Evolutionary conservation across 2,113 vertebrate species (phyloP).

Genomic region (Tupaia chinensis): DNA sequence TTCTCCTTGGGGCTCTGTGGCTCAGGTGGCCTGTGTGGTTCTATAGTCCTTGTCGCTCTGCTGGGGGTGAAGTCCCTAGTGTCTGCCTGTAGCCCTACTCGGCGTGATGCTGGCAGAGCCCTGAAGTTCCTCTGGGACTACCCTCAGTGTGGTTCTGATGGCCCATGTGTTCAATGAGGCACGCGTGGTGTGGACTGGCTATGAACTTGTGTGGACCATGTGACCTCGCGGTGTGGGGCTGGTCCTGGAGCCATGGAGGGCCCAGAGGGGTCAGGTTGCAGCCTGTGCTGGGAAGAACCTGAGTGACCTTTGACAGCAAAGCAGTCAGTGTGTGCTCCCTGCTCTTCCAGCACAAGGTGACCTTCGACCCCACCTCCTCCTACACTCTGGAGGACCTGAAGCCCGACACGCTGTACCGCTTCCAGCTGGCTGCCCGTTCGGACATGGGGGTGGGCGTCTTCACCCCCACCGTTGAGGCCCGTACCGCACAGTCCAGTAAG

Average conservation of each 20-base stretch:
- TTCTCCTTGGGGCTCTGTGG: background rate
- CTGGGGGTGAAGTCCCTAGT: background rate
- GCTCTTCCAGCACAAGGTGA: slow-evolving; percentile 91
- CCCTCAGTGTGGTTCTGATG: background rate
- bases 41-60: background rate
- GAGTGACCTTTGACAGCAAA: slow-evolving; percentile 12
- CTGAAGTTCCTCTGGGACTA: background rate
- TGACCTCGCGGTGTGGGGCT: background rate
- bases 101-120: background rate
- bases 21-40: background rate
- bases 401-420: slow-evolving; percentile 94
- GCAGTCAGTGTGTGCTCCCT: slow-evolving; percentile 31
- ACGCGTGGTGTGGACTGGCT: background rate
- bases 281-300: background rate
- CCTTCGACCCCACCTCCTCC: slow-evolving; percentile 92
- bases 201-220: background rate
- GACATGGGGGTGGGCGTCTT: slow-evolving; percentile 95
- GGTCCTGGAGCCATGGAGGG: background rate
- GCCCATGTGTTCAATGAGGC: background rate
- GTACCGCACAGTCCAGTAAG: slow-evolving; percentile 97
- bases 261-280: no score
- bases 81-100: background rate
- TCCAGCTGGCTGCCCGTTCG: slow-evolving; percentile 94
- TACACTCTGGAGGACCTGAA: slow-evolving; percentile 95
- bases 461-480: slow-evolving; percentile 91